phyloP scores from a whole-genome alignment of 2,888 invertebrate genomes.

The Archaeoteleia sp. region DNA sequence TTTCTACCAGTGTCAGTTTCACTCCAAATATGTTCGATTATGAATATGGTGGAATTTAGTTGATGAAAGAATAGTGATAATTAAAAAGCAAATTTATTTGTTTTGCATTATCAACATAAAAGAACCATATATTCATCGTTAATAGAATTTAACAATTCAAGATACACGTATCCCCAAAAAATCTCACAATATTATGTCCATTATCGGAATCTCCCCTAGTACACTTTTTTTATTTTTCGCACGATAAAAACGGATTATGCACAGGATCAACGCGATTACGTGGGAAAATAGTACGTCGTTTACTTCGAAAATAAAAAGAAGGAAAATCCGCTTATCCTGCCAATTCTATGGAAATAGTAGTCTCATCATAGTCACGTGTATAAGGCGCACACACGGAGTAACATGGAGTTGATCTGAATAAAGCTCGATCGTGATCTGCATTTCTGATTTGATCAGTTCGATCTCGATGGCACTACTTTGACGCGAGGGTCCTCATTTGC shows the following conservation, averaged over 20 bases:
- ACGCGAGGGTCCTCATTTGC: constrained; percentile 61
- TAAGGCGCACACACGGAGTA: neutral
- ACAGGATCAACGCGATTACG: constrained; percentile 5
- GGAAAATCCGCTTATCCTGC: constrained; percentile 58
- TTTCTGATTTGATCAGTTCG: constrained; percentile 66
- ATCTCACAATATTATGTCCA: too few species aligned
- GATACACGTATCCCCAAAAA: too few species aligned
- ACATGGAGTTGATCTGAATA: constrained; percentile 58
- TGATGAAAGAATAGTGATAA: too few species aligned
- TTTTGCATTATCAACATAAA: too few species aligned
- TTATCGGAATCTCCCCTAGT: too few species aligned
- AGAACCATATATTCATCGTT: too few species aligned
- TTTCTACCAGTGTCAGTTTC: too few species aligned
- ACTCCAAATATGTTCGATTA: too few species aligned
- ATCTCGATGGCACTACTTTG: constrained; percentile 45
- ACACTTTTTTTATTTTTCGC: too few species aligned
- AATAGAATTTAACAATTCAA: too few species aligned
- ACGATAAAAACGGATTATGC: constrained; percentile 9
- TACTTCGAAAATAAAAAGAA: constrained; percentile 24
- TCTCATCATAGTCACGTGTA: constrained; percentile 6
- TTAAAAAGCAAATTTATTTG: too few species aligned
- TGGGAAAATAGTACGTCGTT: neutral
- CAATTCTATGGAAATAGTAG: constrained; percentile 25
- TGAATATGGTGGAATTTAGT: too few species aligned
- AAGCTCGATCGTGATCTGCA: constrained; percentile 60